These are phyloP conservation scores for Dasyornis broadbenti DNA, from an alignment of 2,113 vertebrate species.

Conservation along the genomic window DNA sequence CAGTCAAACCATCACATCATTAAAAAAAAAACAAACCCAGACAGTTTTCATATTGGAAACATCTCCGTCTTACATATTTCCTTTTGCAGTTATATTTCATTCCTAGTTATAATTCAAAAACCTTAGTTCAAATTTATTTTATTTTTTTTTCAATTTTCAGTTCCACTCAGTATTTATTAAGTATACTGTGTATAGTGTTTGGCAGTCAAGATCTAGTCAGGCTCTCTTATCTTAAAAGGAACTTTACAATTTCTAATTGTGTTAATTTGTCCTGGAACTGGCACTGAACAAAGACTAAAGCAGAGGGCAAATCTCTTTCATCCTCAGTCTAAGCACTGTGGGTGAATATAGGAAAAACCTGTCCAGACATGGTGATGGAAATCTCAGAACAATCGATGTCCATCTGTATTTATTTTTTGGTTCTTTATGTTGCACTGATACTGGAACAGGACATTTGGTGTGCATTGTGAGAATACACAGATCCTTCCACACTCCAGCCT, in stretches of 20 bases:
- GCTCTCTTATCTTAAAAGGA: neutral
- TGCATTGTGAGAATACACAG: neutral
- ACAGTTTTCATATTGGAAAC: slow-evolving; percentile 46
- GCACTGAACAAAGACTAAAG: neutral
- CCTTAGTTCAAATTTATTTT: neutral
- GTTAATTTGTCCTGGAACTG: neutral
- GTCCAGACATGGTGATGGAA: neutral
- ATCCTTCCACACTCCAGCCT: neutral
- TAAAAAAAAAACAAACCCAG: neutral
- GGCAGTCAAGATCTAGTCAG: neutral
- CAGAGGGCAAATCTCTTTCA: neutral
- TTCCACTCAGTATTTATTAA: neutral
- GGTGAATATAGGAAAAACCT: neutral
- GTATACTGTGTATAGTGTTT: neutral
- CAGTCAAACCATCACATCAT: slow-evolving; percentile 41
- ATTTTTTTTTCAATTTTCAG: neutral
- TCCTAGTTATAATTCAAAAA: neutral
- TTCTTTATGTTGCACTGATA: neutral
- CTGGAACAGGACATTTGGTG: neutral
- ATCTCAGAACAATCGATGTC: neutral
- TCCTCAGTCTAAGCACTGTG: neutral
- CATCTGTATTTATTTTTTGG: neutral
- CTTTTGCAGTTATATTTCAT: slow-evolving; percentile 12
- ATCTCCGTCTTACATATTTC: slow-evolving; percentile 13
- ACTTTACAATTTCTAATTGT: neutral